These are phyloP conservation scores for Paracyprichromis sp. DNA, from an alignment of 2,113 vertebrate genomes.

Conservation along the genomic window DNA sequence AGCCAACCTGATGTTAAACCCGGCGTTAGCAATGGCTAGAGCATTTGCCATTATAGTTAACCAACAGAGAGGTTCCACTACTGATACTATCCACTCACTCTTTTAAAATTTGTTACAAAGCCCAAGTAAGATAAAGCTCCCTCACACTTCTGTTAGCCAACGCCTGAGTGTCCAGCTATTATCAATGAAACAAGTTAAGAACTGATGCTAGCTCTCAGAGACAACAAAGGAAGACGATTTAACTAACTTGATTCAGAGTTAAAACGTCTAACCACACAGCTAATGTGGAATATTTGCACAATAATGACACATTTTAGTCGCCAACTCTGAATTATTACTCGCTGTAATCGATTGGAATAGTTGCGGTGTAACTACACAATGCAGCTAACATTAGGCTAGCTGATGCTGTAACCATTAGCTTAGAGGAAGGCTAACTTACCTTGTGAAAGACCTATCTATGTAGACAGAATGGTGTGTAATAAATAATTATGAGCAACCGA, in stretches of 20 bases:
- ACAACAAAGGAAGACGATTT: conserved; percentile 36
- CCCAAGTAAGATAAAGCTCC: too few relatives aligned
- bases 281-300: neutral
- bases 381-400: conserved; percentile 30
- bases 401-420: neutral
- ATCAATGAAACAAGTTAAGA: conserved; percentile 1
- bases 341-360: neutral
- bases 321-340: neutral
- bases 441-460: conserved; percentile 66
- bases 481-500: conserved; percentile 19
- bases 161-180: neutral
- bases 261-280: neutral
- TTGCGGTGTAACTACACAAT: conserved; percentile 32
- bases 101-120: neutral
- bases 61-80: neutral
- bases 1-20: neutral
- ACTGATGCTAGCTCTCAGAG: conserved; percentile 1
- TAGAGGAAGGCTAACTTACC: conserved; percentile 57
- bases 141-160: neutral
- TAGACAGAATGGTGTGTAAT: conserved; percentile 50
- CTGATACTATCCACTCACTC: neutral
- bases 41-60: neutral
- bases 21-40: neutral
- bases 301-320: neutral
- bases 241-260: neutral